These are phyloP conservation scores for Leucophora obtusa DNA, from an alignment of 2,888 invertebrate genomes.

Conservation along the genomic window DNA sequence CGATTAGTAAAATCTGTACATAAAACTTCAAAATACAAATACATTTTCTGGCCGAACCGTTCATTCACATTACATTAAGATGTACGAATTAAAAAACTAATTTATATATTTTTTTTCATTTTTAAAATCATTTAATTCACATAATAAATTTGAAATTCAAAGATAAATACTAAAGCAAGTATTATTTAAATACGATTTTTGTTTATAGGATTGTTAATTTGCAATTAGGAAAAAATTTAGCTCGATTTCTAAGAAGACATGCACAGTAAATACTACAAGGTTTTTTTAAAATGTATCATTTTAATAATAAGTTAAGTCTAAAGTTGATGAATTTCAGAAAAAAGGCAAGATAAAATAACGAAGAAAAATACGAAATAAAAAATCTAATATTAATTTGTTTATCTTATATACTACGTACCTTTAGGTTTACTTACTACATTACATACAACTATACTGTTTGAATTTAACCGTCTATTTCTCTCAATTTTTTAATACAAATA, in stretches of 20 bases:
- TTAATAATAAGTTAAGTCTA: constrained; percentile 32
- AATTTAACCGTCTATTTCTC: constrained; percentile 51
- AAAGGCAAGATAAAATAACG: neutral
- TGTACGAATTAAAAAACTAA: constrained; percentile 14
- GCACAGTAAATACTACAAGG: constrained; percentile 59
- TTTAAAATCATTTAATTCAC: constrained; percentile 50
- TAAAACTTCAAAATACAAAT: too few relatives aligned
- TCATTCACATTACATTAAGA: neutral
- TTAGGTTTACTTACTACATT: constrained; percentile 21
- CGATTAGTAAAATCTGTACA: too few relatives aligned
- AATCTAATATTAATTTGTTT: constrained; percentile 3
- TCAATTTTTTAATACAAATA: constrained; percentile 37
- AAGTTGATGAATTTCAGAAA: constrained; percentile 19
- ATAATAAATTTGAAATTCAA: constrained; percentile 57
- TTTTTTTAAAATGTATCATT: constrained; percentile 38
- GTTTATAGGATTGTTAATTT: constrained; percentile 56
- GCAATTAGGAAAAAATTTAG: constrained; percentile 61
- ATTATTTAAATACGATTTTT: constrained; percentile 47
- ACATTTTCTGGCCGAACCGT: too few relatives aligned
- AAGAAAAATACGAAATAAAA: constrained; percentile 31
- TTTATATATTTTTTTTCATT: constrained; percentile 34
- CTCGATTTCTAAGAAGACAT: constrained; percentile 62
- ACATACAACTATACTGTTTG: constrained; percentile 34
- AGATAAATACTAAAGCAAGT: constrained; percentile 58
- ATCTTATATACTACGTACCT: constrained; percentile 36